Evolutionary conservation across 23 tunicate species (phyloP).

Genomic region (Ascidia mentula): DNA sequence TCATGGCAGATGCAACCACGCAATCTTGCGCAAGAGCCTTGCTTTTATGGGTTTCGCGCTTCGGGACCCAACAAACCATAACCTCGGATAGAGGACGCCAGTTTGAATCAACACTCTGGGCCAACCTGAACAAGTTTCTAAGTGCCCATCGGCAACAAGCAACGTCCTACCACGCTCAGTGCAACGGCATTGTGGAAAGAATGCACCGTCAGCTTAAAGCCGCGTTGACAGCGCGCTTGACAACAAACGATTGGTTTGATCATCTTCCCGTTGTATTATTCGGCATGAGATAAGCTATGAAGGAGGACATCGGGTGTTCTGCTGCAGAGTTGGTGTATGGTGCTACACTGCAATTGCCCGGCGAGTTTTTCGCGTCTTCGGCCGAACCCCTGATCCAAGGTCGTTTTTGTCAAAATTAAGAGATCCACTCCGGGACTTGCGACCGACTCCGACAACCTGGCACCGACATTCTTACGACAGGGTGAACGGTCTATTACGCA

Average conservation of each 20-base stretch:
- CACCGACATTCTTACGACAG: neutral
- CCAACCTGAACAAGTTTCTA: neutral
- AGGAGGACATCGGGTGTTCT: conserved; percentile 3
- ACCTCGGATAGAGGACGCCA: conserved; percentile 14
- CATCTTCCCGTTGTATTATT: conserved; percentile 18
- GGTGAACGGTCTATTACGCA: neutral
- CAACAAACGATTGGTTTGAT: conserved; percentile 6
- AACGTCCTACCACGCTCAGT: conserved; percentile 4
- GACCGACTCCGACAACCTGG: conserved; percentile 3
- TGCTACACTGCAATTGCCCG: conserved; percentile 13
- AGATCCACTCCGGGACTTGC: neutral
- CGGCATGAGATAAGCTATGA: conserved; percentile 4
- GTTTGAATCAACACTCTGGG: conserved; percentile 17
- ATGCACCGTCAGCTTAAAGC: conserved; percentile 20
- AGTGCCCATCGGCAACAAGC: neutral
- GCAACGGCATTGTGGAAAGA: conserved; percentile 22
- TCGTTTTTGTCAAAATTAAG: neutral
- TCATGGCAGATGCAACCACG: neutral
- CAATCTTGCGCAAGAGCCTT: neutral
- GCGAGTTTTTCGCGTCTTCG: neutral
- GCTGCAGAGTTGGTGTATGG: conserved; percentile 22
- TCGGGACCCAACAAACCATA: conserved; percentile 5
- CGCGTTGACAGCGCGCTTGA: conserved; percentile 14
- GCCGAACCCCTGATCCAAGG: neutral
- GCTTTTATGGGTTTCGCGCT: neutral